Conservation (phyloP, 2,888 invertebrate genomes). For the Alentia gelatinosa region DNA sequence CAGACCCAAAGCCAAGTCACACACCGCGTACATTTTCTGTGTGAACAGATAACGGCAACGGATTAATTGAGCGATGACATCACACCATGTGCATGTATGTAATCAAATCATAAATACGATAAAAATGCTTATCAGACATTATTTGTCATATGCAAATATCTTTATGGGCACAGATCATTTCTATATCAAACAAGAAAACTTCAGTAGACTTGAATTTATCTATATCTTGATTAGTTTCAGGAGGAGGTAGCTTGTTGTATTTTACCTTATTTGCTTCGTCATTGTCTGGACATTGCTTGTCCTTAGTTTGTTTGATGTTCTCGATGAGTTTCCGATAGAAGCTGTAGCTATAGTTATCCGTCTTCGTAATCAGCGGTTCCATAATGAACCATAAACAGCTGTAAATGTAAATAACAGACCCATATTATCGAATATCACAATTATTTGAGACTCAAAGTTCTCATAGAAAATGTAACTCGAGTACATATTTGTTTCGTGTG, state of each 20-base stretch:
- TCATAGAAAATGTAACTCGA: no score
- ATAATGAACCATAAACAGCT: conserved; percentile 95
- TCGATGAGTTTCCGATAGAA: conserved; percentile 97
- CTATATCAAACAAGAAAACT: no score
- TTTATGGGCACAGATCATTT: no score
- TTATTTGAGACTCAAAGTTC: no score
- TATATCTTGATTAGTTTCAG: no score
- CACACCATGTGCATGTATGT: neutral
- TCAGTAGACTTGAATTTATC: no score
- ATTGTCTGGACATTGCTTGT: conserved; percentile 91
- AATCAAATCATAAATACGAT: no score
- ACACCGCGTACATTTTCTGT: conserved; percentile 98
- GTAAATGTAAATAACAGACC: conserved; percentile 58
- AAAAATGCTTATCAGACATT: neutral
- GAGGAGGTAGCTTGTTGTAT: no score
- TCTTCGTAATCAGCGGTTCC: conserved; percentile 95
- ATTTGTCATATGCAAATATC: no score
- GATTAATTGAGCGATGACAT: neutral
- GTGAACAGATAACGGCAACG: neutral
- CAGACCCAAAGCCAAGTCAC: conserved; percentile 95
- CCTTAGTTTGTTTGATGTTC: conserved; percentile 96
- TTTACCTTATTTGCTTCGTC: conserved; percentile 91
- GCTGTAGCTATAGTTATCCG: conserved; percentile 96
- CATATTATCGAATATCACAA: no score
- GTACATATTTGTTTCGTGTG: no score